Evolutionary conservation across 2,113 vertebrate genomes (phyloP).

Genomic region (Gambusia holbrooki): DNA sequence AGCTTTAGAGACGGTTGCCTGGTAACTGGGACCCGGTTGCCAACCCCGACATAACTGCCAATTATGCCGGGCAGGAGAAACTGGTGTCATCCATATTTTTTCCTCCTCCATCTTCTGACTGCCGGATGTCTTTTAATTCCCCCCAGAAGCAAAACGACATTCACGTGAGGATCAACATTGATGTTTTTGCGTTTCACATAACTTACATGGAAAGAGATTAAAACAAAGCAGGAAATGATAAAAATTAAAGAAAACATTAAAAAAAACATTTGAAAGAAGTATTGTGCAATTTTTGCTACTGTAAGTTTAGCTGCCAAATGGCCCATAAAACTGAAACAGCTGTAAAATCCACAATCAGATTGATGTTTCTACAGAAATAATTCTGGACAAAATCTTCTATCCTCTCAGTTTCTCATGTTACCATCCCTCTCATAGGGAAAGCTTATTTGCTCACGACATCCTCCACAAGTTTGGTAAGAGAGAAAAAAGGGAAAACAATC

Average conservation of each 20-base stretch:
- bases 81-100: slow-evolving; percentile 42
- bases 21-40: slow-evolving; percentile 69
- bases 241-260: not conserved
- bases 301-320: not conserved
- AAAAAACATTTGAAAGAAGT: not conserved
- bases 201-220: slow-evolving; percentile 30
- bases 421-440: slow-evolving; percentile 18
- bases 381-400: slow-evolving; percentile 21
- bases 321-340: slow-evolving; percentile 25
- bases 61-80: slow-evolving; percentile 65
- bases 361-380: slow-evolving; percentile 15
- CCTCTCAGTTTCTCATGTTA: not conserved
- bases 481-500: slow-evolving; percentile 54
- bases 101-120: slow-evolving; percentile 23
- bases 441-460: slow-evolving; percentile 36
- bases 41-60: slow-evolving; percentile 70
- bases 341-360: slow-evolving; percentile 17
- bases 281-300: slow-evolving; percentile 7
- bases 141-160: slow-evolving; percentile 36
- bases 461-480: slow-evolving; percentile 39
- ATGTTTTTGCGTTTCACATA: slow-evolving; percentile 21
- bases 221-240: slow-evolving; percentile 12
- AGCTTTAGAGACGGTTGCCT: slow-evolving; percentile 74
- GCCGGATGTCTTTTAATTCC: slow-evolving; percentile 46
- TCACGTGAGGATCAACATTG: slow-evolving; percentile 30